A percentile compares a stretch with the other conserved stretches of the same genome.
Evolutionary conservation across 2,888 invertebrate species (phyloP).

Genomic region (Metellina segmentata): DNA sequence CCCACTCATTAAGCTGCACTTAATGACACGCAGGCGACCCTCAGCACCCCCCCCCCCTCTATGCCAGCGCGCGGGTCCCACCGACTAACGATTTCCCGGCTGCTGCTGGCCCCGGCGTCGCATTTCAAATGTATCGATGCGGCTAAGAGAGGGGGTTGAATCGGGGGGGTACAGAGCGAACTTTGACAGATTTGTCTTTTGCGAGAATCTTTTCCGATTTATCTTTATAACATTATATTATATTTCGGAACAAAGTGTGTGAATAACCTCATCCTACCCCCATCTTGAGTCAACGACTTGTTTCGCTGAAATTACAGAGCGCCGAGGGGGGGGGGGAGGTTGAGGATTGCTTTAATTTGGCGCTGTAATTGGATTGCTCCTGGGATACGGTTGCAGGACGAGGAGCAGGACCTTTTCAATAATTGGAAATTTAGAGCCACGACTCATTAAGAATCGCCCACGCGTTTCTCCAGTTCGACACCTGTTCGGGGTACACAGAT

Average conservation of each 20-base stretch:
- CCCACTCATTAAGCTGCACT: slow-evolving; percentile 82
- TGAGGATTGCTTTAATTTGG: slow-evolving; percentile 35
- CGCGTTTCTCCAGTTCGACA: background rate
- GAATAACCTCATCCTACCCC: background rate
- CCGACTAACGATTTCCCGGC: slow-evolving; percentile 60
- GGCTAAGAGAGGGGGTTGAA: background rate
- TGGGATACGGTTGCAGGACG: no score
- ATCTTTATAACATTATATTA: slow-evolving; percentile 34
- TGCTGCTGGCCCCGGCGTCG: slow-evolving; percentile 26
- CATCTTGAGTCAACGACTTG: slow-evolving; percentile 29
- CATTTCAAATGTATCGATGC: slow-evolving; percentile 68
- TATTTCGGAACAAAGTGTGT: background rate
- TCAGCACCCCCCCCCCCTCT: background rate
- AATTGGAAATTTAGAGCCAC: background rate
- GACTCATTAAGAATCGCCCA: background rate
- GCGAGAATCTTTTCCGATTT: slow-evolving; percentile 31
- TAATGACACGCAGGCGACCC: slow-evolving; percentile 69
- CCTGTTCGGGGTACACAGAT: no score
- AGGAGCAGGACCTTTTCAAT: background rate
- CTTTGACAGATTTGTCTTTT: background rate
- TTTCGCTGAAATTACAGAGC: slow-evolving; percentile 27
- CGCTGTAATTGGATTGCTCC: slow-evolving; percentile 26
- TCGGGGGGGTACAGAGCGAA: background rate
- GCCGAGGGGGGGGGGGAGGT: slow-evolving; percentile 3
- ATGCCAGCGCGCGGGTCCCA: no score